phyloP scores from a whole-genome alignment of 2,113 vertebrate species.

The Vimba vimba region DNA sequence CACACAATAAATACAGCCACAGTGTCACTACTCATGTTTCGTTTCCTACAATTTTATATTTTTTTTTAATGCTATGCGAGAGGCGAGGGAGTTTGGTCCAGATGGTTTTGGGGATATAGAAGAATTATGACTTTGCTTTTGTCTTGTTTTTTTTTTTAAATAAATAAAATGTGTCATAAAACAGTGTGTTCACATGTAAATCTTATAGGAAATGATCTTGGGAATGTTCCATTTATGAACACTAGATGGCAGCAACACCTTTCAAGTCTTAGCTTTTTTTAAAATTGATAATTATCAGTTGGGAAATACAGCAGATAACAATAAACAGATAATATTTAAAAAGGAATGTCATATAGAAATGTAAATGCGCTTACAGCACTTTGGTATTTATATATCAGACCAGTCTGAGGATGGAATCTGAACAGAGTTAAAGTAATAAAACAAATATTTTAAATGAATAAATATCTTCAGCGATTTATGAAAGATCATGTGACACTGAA shows the following conservation, averaged over 20 bases:
- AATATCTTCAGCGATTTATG: too few species aligned
- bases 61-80: background rate
- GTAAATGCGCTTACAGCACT: background rate
- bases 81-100: slow-evolving; percentile 52
- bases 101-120: slow-evolving; percentile 59
- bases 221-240: background rate
- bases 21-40: background rate
- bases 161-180: slow-evolving; percentile 63
- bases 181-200: background rate
- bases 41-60: slow-evolving; percentile 1
- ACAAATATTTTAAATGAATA: too few species aligned
- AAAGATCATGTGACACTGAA: too few species aligned
- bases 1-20: slow-evolving; percentile 13
- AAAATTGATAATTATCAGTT: background rate
- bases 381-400: background rate
- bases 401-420: background rate
- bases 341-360: background rate
- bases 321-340: background rate
- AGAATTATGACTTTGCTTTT: slow-evolving; percentile 60
- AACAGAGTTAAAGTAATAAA: background rate
- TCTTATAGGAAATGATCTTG: background rate
- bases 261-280: background rate
- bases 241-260: slow-evolving; percentile 24
- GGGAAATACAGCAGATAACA: background rate
- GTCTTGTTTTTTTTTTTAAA: slow-evolving; percentile 59